Evolutionary conservation across 2,888 invertebrate species (phyloP).

Genomic region (Hemicrepidius hirtus): DNA sequence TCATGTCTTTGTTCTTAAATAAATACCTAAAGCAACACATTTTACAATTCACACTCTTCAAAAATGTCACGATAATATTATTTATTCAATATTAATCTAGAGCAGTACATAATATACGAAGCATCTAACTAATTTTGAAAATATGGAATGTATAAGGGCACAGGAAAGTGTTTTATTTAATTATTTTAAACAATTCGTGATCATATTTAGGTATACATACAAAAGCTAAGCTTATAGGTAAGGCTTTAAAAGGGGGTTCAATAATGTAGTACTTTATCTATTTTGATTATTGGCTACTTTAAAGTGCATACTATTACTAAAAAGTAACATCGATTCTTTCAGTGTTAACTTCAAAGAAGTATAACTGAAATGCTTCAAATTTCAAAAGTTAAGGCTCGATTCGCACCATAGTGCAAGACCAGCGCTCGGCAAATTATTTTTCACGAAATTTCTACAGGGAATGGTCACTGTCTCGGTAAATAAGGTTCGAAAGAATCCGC

Average conservation of each 20-base stretch:
- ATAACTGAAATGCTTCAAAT: slow-evolving; percentile 63
- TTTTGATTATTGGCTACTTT: slow-evolving; percentile 14
- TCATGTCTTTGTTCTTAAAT: slow-evolving; percentile 42
- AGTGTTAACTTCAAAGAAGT: slow-evolving; percentile 22
- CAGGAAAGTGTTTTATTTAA: slow-evolving; percentile 23
- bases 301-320: slow-evolving; percentile 26
- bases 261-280: slow-evolving; percentile 5
- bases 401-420: too few species aligned
- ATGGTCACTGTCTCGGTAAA: too few species aligned
- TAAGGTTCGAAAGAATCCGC: too few species aligned
- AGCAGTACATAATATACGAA: slow-evolving; percentile 32
- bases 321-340: background rate
- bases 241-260: slow-evolving; percentile 30
- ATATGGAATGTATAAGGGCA: slow-evolving; percentile 39
- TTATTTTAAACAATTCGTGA: slow-evolving; percentile 27
- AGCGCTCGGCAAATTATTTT: too few species aligned
- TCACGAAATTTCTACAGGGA: too few species aligned
- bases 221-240: slow-evolving; percentile 34
- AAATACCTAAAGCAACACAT: slow-evolving; percentile 46
- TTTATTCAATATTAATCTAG: slow-evolving; percentile 9
- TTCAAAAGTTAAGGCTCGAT: slow-evolving; percentile 31
- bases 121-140: slow-evolving; percentile 34
- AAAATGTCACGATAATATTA: slow-evolving; percentile 32
- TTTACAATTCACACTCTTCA: slow-evolving; percentile 33
- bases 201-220: slow-evolving; percentile 21